Conservation (phyloP, 2,113 vertebrate genomes). For the Chelonoidis abingdonii region DNA sequence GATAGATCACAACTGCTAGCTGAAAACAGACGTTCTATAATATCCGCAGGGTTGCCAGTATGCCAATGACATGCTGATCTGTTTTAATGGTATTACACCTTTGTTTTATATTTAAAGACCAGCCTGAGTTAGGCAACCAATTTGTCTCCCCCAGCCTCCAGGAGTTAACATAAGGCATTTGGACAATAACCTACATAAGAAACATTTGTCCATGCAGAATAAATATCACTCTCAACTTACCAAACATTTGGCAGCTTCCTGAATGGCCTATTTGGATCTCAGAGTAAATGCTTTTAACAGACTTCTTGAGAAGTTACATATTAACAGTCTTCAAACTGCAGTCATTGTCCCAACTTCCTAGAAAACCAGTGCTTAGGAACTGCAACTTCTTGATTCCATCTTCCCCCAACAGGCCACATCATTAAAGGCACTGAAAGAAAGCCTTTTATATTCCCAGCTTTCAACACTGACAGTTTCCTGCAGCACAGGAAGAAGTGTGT, state of each 20-base stretch:
- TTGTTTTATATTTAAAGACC: rapidly evolving
- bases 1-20: neutral
- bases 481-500: neutral
- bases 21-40: neutral
- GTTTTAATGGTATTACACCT: rapidly evolving
- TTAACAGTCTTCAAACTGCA: neutral
- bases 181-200: neutral
- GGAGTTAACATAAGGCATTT: neutral
- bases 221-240: neutral
- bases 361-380: neutral
- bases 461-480: neutral
- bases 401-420: neutral
- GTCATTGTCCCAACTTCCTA: neutral
- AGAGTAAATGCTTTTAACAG: neutral
- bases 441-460: neutral
- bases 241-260: neutral
- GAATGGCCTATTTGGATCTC: rapidly evolving
- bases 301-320: too few species aligned
- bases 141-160: neutral
- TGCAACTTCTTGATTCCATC: conserved; percentile 29
- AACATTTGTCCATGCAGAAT: neutral
- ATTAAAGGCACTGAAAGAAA: neutral
- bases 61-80: rapidly evolving
- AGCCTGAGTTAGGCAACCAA: neutral
- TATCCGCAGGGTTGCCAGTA: rapidly evolving